Percentiles rank a stretch among this genome's conserved stretches.
These are phyloP conservation scores for Mylabris sibirica DNA, from an alignment of 2,888 invertebrate species.

Conservation along the genomic window DNA sequence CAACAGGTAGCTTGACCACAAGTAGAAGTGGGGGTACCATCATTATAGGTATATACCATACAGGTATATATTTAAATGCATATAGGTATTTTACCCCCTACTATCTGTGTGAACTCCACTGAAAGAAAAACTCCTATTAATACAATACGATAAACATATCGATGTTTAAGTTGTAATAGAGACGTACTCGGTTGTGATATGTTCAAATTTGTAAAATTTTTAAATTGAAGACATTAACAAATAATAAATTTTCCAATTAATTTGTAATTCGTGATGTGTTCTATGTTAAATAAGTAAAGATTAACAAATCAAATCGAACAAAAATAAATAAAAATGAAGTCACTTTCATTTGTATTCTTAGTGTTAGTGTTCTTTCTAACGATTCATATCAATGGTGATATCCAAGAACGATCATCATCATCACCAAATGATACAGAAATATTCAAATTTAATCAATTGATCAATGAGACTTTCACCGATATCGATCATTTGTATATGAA, in stretches of 20 bases:
- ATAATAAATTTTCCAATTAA: background rate
- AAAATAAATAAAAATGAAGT: constrained; percentile 18
- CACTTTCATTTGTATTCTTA: constrained; percentile 27
- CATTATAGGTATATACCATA: background rate
- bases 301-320: background rate
- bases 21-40: background rate
- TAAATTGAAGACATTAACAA: background rate
- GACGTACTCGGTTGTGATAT: background rate
- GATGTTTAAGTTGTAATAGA: background rate
- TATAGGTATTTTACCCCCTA: constrained; percentile 7
- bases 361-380: constrained; percentile 28
- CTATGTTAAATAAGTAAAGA: background rate
- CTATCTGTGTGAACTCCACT: background rate
- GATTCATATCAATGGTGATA: constrained; percentile 30
- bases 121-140: background rate
- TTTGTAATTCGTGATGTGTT: constrained; percentile 3
- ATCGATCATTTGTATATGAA: background rate
- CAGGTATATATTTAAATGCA: background rate
- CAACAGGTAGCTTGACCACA: background rate
- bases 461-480: background rate
- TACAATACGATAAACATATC: background rate
- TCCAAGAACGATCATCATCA: background rate
- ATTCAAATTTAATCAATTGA: background rate
- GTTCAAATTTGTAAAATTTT: background rate
- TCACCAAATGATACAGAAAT: background rate